Conservation (phyloP, 1,140 invertebrate genomes). For the Dendroctonus ponderosae region DNA sequence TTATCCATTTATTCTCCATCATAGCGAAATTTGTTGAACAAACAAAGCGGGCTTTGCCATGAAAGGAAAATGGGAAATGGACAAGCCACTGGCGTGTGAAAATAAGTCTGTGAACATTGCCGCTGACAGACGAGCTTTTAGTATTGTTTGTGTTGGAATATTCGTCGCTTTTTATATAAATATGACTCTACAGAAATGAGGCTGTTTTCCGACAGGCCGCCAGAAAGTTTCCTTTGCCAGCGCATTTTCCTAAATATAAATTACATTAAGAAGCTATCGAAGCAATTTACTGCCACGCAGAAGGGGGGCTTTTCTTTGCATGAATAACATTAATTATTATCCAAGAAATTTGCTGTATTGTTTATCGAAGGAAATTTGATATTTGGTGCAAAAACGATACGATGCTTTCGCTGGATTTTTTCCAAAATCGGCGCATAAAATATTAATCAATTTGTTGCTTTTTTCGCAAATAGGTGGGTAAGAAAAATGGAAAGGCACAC, state of each 20-base stretch:
- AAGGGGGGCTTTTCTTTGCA: no score
- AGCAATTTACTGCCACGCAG: no score
- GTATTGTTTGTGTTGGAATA: constrained; percentile 8
- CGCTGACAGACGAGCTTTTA: constrained; percentile 12
- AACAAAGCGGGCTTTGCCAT: constrained; percentile 2
- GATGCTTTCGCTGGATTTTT: constrained; percentile 2
- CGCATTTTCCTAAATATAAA: no score
- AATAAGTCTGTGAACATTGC: constrained; percentile 16
- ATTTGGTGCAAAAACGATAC: no score
- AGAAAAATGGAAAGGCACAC: neutral
- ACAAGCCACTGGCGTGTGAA: constrained; percentile 17
- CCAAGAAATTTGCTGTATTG: no score
- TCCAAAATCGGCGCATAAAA: neutral
- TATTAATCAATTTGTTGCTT: constrained; percentile 12
- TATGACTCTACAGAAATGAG: no score
- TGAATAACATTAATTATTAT: no score
- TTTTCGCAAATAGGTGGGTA: neutral
- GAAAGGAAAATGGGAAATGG: constrained; percentile 10
- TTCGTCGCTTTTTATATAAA: constrained; percentile 8
- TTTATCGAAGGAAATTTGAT: no score
- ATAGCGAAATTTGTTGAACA: constrained; percentile 9
- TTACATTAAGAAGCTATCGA: no score
- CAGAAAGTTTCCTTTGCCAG: no score
- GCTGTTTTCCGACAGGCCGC: no score
- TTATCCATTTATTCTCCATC: constrained; percentile 6